Percentiles rank a stretch among this genome's conserved stretches.
Conservation (phyloP, 35 echinoderm and acorn worm species). For the Anneissia japonica region DNA sequence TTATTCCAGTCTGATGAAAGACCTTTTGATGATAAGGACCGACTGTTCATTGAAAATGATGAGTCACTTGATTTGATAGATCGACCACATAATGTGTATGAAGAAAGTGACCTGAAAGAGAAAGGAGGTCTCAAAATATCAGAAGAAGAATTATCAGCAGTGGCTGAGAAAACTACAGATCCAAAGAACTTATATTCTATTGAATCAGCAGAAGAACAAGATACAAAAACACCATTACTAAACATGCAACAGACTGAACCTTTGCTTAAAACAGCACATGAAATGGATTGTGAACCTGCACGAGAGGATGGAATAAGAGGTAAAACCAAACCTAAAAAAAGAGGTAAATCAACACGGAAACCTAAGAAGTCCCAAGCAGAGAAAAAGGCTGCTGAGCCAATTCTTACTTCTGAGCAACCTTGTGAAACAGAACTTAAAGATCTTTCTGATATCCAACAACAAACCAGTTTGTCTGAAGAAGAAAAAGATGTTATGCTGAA, state of each 20-base stretch:
- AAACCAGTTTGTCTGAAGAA: neutral
- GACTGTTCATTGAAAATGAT: neutral
- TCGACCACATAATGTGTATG: neutral
- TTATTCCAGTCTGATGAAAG: neutral
- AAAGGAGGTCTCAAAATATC: neutral
- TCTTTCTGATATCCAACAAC: neutral
- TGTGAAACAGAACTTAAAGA: neutral
- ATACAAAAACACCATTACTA: neutral
- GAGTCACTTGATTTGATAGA: neutral
- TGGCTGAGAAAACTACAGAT: neutral
- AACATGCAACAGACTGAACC: neutral
- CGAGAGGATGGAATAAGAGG: neutral
- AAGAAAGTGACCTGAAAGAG: neutral
- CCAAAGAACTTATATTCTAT: neutral
- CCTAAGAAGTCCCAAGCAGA: neutral
- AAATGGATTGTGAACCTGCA: neutral
- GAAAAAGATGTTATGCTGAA: neutral
- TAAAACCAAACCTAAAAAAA: neutral
- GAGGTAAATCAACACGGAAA: neutral
- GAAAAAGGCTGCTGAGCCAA: neutral
- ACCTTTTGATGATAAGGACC: neutral
- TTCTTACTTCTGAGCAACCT: neutral
- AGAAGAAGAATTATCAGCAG: neutral
- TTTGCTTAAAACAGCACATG: neutral
- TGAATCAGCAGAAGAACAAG: neutral